Base-by-base conservation (phyloP, 2,888 invertebrate species). In the Drosophila rubida region DNA sequence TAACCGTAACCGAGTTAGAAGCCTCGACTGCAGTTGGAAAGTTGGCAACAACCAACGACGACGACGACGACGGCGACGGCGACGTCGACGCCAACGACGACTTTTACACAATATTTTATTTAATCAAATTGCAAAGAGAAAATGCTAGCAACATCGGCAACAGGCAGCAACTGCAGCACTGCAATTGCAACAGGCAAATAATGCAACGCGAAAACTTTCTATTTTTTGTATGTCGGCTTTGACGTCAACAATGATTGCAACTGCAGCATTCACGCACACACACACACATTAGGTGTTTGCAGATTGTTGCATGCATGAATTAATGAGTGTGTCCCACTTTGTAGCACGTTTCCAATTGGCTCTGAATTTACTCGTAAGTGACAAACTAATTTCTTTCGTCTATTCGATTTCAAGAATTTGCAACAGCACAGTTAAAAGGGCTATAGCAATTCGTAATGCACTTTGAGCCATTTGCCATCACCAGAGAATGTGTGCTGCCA, bases 101-200 rank as follows among this genome's bases (percentile, higher is more conserved):
- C 89, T 87, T 89, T 90, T 90, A 88, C 89, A 90, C 89, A 89
- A 90, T 85, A 83, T 81, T 81, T 89, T 77, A 79, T 89, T 78
- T 77, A 87, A 84, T 78, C 80, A 90, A 88, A 87, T 86, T 75
- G 80, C 79, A 84, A 89, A 89, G 89, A 89, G 90, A 89, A 89
- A 90, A 89, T 88, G 35, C 87, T 53, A 41, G 87, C 88, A 80
- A 83, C 73, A 69, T 64, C 45, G 42, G 73, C 68, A 55, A 55
- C 11, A 30, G 11, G 69, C 53, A 14, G 25, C 66, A 66, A 35
- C 69, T 54, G 62, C 51, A 25, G 49, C 74, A 37, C 13, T 11
- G 57, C 48, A 49, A 61, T 49, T 53, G 61, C 64, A 69, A 49
- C 75, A 66, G 73, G 69, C 80, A 64, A 73, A 73, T 60, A 68